phyloP scores from a whole-genome alignment of 2,888 invertebrate species.

The Zygaena filipendulae region DNA sequence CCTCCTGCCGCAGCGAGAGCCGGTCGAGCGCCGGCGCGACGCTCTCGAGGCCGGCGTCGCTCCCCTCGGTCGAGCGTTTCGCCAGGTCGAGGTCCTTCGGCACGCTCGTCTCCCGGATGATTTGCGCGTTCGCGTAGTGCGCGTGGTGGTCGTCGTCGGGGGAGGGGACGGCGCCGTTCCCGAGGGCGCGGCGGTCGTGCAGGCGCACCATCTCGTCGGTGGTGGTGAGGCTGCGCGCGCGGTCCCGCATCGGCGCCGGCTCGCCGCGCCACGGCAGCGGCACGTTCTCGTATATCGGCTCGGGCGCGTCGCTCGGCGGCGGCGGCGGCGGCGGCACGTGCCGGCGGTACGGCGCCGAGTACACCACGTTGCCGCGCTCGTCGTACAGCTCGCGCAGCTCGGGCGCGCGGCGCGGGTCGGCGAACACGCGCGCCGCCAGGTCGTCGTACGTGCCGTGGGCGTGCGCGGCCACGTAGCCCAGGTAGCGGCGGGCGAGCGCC shows the following conservation, averaged over 20 bases:
- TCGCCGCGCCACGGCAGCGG: slow-evolving; percentile 74
- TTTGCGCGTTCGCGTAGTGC: slow-evolving; percentile 58
- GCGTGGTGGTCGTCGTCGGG: slow-evolving; percentile 34
- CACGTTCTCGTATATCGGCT: slow-evolving; percentile 86
- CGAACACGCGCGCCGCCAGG: slow-evolving; percentile 71
- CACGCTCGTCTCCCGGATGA: slow-evolving; percentile 46
- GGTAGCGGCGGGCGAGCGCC: slow-evolving; percentile 61
- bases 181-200: slow-evolving; percentile 47
- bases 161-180: slow-evolving; percentile 17
- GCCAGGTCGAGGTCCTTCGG: slow-evolving; percentile 39
- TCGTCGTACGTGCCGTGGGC: slow-evolving; percentile 81
- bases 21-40: slow-evolving; percentile 35
- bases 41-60: slow-evolving; percentile 33
- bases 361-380: slow-evolving; percentile 72
- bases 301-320: slow-evolving; percentile 58
- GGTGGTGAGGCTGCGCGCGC: slow-evolving; percentile 78
- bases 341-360: slow-evolving; percentile 68
- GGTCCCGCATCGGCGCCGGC: slow-evolving; percentile 35
- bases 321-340: slow-evolving; percentile 63
- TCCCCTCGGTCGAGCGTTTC: slow-evolving; percentile 25
- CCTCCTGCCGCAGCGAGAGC: slow-evolving; percentile 38
- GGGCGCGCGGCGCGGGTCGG: slow-evolving; percentile 67
- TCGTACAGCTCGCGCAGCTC: slow-evolving; percentile 72
- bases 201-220: slow-evolving; percentile 71
- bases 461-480: slow-evolving; percentile 53